Base-by-base conservation (phyloP, 2,888 invertebrate genomes). In the Gortyna flavago region DNA sequence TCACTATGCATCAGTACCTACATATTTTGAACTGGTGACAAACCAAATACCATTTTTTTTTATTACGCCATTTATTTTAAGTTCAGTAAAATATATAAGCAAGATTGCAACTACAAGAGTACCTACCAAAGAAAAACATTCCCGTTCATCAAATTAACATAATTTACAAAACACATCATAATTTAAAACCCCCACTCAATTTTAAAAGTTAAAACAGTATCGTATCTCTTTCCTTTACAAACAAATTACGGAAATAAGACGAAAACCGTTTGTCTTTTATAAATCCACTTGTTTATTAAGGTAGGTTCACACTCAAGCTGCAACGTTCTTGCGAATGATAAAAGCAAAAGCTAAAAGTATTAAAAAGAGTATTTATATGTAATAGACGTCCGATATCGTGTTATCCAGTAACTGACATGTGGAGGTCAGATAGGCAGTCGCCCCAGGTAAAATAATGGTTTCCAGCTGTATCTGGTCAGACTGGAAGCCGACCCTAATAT, bases 221-320 rank as follows among this genome's bases (percentile, higher is more conserved):
- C 41, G 61, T 73, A 83, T 78, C 29, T 65, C 77, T 72, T 69
- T 85, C 73, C 51, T 44, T 84, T 11, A 44, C 18, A 59, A 84
- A 84, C 84, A 84, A 86, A 85, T 85, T 76, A 79, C 66, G 64
- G 13, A 67, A 82, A 83, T 77, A 84, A 74, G 51, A 76, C 72
- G 61, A 16, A 57, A 81, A 66, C 57, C 38, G 70, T 51, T 75
- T 74, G 44, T 44, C 38, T 69, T 74, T 69, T 74, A 80, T 80
- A 81, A 84, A 88, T 81, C 76, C 25, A 18, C 79, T 64, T n/a
- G 57, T 7, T 25, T 59, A 21, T 83, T 48, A 80, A 76, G 79
- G 77, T 44, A 7, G 16, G 29, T 6, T 2, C 18, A 41, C 79
- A 79, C 51, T 51, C 3, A 6, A 59, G 57, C 21, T 35, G 38